phyloP scores from a whole-genome alignment of 2,797 vertebrate genomes.

The Lutjanus argentimaculatus region DNA sequence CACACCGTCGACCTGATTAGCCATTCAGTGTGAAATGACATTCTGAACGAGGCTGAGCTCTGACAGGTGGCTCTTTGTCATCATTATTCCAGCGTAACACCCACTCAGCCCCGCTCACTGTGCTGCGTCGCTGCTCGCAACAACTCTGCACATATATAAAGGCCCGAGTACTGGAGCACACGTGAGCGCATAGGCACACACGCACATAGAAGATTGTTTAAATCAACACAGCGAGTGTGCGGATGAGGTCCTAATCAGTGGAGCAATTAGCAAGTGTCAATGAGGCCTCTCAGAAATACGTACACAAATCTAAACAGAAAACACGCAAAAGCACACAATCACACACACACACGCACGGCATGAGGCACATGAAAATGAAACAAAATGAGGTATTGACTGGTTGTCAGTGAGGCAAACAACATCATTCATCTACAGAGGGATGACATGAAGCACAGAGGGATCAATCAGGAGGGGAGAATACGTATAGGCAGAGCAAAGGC shows the following conservation, averaged over 20 bases:
- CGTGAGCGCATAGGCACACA: not conserved
- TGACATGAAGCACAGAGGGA: constrained; percentile 52
- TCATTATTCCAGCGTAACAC: constrained; percentile 52
- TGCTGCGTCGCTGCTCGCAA: not conserved
- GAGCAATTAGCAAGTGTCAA: constrained; percentile 25
- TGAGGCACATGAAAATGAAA: constrained; percentile 54
- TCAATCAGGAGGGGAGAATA: constrained; percentile 50
- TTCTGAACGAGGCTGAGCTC: constrained; percentile 37
- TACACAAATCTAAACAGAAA: constrained; percentile 28
- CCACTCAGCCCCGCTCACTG: constrained; percentile 14
- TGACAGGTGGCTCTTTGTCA: constrained; percentile 63
- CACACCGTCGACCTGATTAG: constrained; percentile 41
- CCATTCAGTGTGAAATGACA: constrained; percentile 52
- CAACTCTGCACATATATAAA: constrained; percentile 9
- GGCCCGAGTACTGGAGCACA: not conserved
- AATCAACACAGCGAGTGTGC: not conserved
- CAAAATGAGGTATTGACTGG: constrained; percentile 73
- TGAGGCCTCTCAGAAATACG: not conserved
- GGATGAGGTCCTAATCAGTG: constrained; percentile 20
- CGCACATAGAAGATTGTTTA: constrained; percentile 2
- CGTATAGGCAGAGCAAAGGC: constrained; percentile 17
- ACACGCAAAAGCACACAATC: not conserved
- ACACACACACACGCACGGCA: constrained; percentile 3
- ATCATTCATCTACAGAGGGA: constrained; percentile 63
- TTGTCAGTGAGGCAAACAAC: constrained; percentile 70